Conservation (phyloP, 2,113 vertebrate genomes). For the Ammospiza nelsoni region DNA sequence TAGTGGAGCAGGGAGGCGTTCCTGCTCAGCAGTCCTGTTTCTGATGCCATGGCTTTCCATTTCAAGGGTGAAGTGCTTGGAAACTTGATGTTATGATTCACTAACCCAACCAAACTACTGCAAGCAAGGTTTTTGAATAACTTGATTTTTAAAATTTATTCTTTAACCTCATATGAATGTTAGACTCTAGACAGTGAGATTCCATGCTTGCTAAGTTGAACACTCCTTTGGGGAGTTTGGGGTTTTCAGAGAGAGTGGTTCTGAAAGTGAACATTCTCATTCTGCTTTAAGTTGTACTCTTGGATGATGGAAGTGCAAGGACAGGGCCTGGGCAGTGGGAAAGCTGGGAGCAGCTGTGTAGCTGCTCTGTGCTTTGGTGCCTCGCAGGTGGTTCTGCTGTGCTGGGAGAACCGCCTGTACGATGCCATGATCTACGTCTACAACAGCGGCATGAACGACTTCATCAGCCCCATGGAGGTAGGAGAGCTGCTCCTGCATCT, state of each 20-base stretch:
- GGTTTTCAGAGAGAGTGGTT: background rate
- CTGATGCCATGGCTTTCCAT: background rate
- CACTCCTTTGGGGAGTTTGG: background rate
- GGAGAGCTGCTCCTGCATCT: background rate
- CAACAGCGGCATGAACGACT: conserved; percentile 97
- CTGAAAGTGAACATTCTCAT: background rate
- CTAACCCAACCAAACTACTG: background rate
- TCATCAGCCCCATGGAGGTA: conserved; percentile 97
- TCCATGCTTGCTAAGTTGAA: background rate
- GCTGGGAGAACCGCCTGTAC: conserved; percentile 93
- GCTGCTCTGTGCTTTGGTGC: background rate
- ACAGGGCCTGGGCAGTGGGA: background rate
- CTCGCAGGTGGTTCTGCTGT: conserved; percentile 90
- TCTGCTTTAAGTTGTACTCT: background rate
- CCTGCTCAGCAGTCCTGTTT: background rate
- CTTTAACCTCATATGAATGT: background rate
- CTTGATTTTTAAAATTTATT: background rate
- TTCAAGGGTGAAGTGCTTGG: background rate
- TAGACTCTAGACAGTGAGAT: background rate
- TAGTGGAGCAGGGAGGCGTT: background rate
- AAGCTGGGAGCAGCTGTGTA: background rate
- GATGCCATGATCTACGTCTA: conserved; percentile 98
- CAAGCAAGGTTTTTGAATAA: background rate
- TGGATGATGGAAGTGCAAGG: background rate
- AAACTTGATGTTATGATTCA: background rate